These are phyloP conservation scores for Todiramphus saurophagus DNA, from an alignment of 2,113 vertebrate genomes.

Conservation along the genomic window DNA sequence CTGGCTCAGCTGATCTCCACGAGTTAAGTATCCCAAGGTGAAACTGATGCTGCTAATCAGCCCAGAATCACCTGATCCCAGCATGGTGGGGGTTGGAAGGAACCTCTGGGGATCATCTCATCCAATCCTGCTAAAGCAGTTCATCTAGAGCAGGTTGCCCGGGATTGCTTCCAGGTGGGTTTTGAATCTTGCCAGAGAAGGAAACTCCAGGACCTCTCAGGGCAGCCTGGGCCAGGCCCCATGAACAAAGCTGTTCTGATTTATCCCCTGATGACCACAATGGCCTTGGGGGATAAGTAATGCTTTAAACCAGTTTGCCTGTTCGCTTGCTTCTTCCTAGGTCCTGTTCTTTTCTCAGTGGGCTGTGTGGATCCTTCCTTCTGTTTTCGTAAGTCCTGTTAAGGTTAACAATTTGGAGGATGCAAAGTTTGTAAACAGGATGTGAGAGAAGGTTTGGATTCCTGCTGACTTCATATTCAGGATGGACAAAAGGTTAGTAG, in stretches of 20 bases:
- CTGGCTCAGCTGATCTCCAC: neutral
- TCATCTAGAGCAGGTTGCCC: too few relatives aligned
- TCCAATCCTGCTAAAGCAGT: too few relatives aligned
- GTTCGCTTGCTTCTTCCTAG: rapidly evolving
- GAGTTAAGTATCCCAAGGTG: neutral
- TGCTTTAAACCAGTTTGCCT: neutral
- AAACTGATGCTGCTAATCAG: neutral
- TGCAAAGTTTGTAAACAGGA: neutral
- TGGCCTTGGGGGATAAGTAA: neutral
- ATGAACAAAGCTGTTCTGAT: neutral
- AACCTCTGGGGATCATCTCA: too few relatives aligned
- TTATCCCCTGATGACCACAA: neutral
- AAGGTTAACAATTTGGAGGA: neutral
- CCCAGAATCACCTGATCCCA: too few relatives aligned
- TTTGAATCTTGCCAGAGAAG: too few relatives aligned
- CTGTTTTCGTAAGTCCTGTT: neutral
- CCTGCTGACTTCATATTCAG: neutral
- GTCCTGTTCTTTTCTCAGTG: neutral
- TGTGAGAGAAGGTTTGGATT: neutral
- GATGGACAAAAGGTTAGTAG: neutral
- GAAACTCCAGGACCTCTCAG: too few relatives aligned
- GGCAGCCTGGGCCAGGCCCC: too few relatives aligned
- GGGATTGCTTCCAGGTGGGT: too few relatives aligned
- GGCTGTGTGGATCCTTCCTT: neutral
- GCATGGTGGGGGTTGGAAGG: too few relatives aligned